Percentiles rank a stretch among this genome's conserved stretches.
phyloP scores from a whole-genome alignment of 2,888 invertebrate genomes.

The Pilophorus perplexus region DNA sequence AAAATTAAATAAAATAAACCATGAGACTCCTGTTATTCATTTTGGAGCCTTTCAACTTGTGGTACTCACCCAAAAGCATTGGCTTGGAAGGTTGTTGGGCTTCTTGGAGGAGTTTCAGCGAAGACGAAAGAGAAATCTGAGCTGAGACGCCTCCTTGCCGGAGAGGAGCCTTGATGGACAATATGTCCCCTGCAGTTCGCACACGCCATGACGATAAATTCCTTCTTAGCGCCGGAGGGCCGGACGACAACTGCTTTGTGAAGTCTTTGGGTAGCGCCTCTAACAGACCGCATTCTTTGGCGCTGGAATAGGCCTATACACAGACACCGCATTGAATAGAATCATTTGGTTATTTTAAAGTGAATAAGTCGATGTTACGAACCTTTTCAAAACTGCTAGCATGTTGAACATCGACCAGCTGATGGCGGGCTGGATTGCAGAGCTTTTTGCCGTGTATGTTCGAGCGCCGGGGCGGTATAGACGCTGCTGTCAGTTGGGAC shows the following conservation, averaged over 20 bases:
- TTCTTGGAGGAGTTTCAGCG: constrained; percentile 6
- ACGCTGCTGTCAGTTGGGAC: constrained; percentile 39
- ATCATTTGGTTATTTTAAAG: neutral
- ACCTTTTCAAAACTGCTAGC: constrained; percentile 55
- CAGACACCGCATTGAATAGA: neutral
- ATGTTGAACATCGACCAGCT: constrained; percentile 51
- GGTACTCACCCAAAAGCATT: constrained; percentile 12
- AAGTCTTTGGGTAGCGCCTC: constrained; percentile 41
- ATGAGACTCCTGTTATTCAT: too few relatives aligned
- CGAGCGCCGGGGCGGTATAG: constrained; percentile 38
- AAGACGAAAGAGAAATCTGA: neutral
- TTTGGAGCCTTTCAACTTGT: too few relatives aligned
- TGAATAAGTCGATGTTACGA: neutral
- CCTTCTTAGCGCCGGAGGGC: constrained; percentile 28
- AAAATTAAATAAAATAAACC: too few relatives aligned
- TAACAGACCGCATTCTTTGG: constrained; percentile 40
- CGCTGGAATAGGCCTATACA: constrained; percentile 36
- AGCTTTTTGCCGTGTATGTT: constrained; percentile 23
- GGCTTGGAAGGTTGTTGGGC: neutral
- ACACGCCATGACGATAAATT: constrained; percentile 27
- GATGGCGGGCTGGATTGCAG: constrained; percentile 20
- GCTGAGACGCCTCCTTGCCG: constrained; percentile 8
- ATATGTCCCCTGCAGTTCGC: constrained; percentile 9
- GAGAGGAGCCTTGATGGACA: constrained; percentile 22
- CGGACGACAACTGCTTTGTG: constrained; percentile 18